Conservation (phyloP, 64 coral and sea anemone species). For the Montipora foliosa region DNA sequence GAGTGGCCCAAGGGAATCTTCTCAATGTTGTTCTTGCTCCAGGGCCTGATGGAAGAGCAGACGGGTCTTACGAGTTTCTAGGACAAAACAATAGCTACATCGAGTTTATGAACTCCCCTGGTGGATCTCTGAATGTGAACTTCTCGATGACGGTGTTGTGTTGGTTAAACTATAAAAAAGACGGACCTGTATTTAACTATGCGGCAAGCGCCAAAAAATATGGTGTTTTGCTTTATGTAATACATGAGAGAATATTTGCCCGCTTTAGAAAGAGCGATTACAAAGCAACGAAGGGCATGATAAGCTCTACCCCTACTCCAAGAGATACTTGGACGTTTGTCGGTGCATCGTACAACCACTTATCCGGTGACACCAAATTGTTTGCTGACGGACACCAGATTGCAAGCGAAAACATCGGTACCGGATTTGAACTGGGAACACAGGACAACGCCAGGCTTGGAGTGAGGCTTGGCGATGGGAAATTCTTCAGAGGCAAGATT, state of each 20-base stretch:
- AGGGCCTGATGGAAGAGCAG: not conserved
- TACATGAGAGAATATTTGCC: not conserved
- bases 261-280: not conserved
- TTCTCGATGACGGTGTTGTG: slow-evolving; percentile 16
- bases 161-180: not conserved
- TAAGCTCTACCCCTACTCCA: not conserved
- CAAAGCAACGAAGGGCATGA: not conserved
- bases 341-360: not conserved
- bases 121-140: not conserved
- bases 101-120: not conserved
- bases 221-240: not conserved
- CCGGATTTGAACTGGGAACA: not conserved
- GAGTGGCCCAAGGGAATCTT: not conserved
- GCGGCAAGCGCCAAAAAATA: too few species aligned
- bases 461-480: not conserved
- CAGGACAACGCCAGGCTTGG: not conserved
- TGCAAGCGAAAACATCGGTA: not conserved
- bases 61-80: slow-evolving; percentile 15
- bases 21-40: not conserved
- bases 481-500: not conserved
- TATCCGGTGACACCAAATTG: not conserved
- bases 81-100: not conserved
- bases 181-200: slow-evolving; percentile 16
- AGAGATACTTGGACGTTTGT: not conserved
- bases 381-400: not conserved